A percentile compares a stretch with the other conserved stretches of the same genome.
phyloP scores from a whole-genome alignment of 2,113 vertebrate species.

The Columbina picui region DNA sequence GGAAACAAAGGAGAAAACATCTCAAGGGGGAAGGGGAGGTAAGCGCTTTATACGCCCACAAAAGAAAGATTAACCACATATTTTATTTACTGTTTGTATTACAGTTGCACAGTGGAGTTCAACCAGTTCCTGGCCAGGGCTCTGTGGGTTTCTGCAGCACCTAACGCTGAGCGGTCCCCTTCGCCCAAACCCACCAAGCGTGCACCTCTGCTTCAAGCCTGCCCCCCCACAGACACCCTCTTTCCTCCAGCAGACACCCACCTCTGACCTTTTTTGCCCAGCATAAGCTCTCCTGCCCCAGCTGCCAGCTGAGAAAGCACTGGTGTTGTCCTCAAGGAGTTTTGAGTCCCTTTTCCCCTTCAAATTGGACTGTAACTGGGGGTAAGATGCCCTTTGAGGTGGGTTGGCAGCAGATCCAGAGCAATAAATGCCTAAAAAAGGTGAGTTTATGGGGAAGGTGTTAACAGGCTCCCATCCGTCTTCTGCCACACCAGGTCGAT shows the following conservation, averaged over 20 bases:
- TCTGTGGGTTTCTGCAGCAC: background rate
- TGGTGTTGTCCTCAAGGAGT: background rate
- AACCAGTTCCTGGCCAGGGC: background rate
- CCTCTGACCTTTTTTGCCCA: background rate
- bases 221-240: background rate
- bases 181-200: background rate
- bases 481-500: rapidly evolving
- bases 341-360: background rate
- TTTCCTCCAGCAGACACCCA: background rate
- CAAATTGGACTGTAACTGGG: rapidly evolving
- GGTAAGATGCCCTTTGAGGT: background rate
- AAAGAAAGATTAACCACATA: conserved; percentile 67
- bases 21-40: conserved; percentile 56
- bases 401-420: background rate
- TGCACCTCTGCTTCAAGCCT: rapidly evolving
- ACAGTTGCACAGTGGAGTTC: background rate
- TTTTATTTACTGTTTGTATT: conserved; percentile 64
- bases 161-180: rapidly evolving
- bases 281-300: background rate
- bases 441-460: background rate
- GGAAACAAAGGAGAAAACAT: conserved; percentile 73
- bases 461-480: background rate
- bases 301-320: background rate
- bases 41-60: conserved; percentile 54
- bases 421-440: background rate